These are phyloP conservation scores for Choristoneura fumiferana DNA, from an alignment of 1,140 invertebrate genomes.

Conservation along the genomic window DNA sequence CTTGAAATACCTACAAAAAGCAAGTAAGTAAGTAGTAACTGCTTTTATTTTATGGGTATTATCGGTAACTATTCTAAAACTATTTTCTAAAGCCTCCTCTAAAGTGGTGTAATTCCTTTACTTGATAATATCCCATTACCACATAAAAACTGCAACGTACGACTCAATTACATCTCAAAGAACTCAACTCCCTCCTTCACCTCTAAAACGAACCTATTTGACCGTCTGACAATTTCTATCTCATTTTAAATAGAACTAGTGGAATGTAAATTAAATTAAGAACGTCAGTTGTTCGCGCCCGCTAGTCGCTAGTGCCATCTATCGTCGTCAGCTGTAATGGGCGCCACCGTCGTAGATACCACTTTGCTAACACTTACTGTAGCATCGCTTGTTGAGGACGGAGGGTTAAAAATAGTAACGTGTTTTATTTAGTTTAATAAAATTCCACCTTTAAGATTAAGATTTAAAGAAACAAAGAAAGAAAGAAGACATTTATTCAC, in stretches of 20 bases:
- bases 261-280: not conserved
- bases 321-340: conserved; percentile 5
- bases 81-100: too few species aligned
- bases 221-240: not conserved
- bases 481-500: too few species aligned
- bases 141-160: too few species aligned
- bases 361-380: conserved; percentile 1
- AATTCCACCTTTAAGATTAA: not conserved
- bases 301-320: not conserved
- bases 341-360: not conserved
- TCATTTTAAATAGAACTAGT: not conserved
- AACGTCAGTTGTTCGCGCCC: not conserved
- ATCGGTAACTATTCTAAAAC: too few species aligned
- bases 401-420: not conserved
- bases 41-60: too few species aligned
- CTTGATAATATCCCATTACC: too few species aligned
- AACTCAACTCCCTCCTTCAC: too few species aligned
- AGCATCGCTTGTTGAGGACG: not conserved
- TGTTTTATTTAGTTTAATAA: not conserved
- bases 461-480: not conserved
- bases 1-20: too few species aligned
- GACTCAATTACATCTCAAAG: too few species aligned
- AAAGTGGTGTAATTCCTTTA: too few species aligned
- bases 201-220: too few species aligned
- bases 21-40: too few species aligned